These are phyloP conservation scores for Zaprionus africanus DNA, from an alignment of 1,140 invertebrate species.

Conservation along the genomic window DNA sequence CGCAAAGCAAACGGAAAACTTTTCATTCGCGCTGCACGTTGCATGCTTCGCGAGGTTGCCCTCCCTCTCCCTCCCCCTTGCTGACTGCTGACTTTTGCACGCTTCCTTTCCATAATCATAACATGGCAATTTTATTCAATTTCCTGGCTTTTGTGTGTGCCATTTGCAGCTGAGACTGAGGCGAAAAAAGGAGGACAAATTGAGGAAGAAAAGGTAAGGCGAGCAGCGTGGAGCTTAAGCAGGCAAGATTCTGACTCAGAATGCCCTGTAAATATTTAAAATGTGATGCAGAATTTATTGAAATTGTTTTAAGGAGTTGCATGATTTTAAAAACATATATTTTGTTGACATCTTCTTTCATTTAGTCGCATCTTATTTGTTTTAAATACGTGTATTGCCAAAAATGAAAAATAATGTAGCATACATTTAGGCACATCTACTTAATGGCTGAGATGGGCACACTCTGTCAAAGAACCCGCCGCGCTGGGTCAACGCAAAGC, in stretches of 20 bases:
- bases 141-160: slow-evolving; percentile 64
- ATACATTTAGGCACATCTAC: background rate
- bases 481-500: slow-evolving; percentile 31
- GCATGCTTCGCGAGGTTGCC: background rate
- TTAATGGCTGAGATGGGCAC: slow-evolving; percentile 8
- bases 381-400: background rate
- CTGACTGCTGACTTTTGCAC: slow-evolving; percentile 29
- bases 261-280: slow-evolving; percentile 16
- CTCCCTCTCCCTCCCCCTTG: background rate
- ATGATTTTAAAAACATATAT: background rate
- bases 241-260: too few relatives aligned
- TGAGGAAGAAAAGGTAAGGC: background rate
- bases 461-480: slow-evolving; percentile 10
- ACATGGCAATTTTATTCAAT: slow-evolving; percentile 71
- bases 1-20: slow-evolving; percentile 40
- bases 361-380: too few relatives aligned
- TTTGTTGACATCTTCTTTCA: background rate
- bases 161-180: slow-evolving; percentile 23
- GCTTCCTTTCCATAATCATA: slow-evolving; percentile 64
- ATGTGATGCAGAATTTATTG: background rate
- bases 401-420: background rate
- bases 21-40: slow-evolving; percentile 35
- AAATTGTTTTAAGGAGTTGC: background rate
- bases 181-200: slow-evolving; percentile 1
- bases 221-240: background rate